These are phyloP conservation scores for Cephus spinipes DNA, from an alignment of 2,888 invertebrate genomes.

Conservation along the genomic window DNA sequence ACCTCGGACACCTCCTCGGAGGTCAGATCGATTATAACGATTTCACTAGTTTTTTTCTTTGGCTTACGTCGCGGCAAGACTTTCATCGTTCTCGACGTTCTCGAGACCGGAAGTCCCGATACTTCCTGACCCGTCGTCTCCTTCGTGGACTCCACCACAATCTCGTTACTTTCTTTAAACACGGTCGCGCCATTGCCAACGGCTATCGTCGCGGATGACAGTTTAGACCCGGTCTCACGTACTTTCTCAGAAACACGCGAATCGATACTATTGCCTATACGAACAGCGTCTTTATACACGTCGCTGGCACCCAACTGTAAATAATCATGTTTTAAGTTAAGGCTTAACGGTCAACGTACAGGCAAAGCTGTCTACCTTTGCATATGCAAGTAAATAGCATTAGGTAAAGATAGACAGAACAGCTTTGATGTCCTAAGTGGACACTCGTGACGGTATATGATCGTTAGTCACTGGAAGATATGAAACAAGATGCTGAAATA, in stretches of 20 bases:
- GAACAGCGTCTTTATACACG: constrained; percentile 7
- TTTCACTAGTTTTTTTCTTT: constrained; percentile 45
- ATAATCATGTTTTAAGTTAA: neutral
- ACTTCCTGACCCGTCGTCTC: constrained; percentile 5
- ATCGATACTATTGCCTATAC: constrained; percentile 34
- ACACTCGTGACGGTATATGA: neutral
- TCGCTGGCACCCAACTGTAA: constrained; percentile 17
- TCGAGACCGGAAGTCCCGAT: neutral
- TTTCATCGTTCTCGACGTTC: constrained; percentile 4
- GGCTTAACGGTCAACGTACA: neutral
- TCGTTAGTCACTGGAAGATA: neutral
- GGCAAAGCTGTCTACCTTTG: neutral
- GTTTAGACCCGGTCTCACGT: constrained; percentile 24
- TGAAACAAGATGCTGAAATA: neutral
- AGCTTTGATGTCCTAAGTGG: neutral
- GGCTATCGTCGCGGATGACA: neutral
- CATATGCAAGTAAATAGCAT: neutral
- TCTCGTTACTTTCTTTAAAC: neutral
- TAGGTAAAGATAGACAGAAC: neutral
- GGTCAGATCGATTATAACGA: constrained; percentile 58
- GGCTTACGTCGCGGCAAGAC: neutral
- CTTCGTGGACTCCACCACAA: neutral
- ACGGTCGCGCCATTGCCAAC: neutral
- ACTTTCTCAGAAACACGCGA: constrained; percentile 30
- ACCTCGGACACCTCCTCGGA: constrained; percentile 48